Base-by-base conservation (phyloP, 2,888 invertebrate species). In the Cephus pulcher region DNA sequence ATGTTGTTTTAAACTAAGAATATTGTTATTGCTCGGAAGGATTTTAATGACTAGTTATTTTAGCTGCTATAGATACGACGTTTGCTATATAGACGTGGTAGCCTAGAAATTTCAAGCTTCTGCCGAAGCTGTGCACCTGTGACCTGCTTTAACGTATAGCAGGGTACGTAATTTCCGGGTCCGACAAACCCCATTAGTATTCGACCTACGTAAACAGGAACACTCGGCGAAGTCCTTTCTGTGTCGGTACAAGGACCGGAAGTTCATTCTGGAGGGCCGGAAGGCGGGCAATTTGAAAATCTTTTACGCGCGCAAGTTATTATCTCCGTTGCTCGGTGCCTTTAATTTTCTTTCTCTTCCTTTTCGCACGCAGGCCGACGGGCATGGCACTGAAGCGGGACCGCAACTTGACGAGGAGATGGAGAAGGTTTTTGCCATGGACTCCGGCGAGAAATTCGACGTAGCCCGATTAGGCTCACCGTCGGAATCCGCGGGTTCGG, bases 331-430 rank as follows among this genome's bases (percentile, higher is more conserved):
- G 6, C 1, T 23, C 23, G 23, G 40, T 23, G 30, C 23, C 6
- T 56, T 56, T 71, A 33, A 33, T 11, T 23, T 71, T 30, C 0
- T 30, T 71, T 71, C 11, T 33, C 3, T 71, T 23, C 23, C 23
- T 56, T 56, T 23, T 56, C 37, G 6, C 56, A 56, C 23, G 6
- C 84, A 92, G 93, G 92, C 91, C 92, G 93, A 92, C 92, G 93
- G 93, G 90, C 93, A 92, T 93, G 93, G 92, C 92, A 93, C 89
- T 93, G 95, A 93, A 88, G 92, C 92, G 91, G 95, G 95, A 91
- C 93, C 96, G 86, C 95, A 94, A 86, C 93, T 97, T 93, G 97
- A 97, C 93, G 96, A 96, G 92, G 97, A 97, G 94, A 97, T 97
- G 95, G 96, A 96, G 88, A 96, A 97, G 92, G 96, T 97, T 88